Evolutionary conservation across 2,797 vertebrate genomes (phyloP).

Genomic region (Rhyacichthys aspro): DNA sequence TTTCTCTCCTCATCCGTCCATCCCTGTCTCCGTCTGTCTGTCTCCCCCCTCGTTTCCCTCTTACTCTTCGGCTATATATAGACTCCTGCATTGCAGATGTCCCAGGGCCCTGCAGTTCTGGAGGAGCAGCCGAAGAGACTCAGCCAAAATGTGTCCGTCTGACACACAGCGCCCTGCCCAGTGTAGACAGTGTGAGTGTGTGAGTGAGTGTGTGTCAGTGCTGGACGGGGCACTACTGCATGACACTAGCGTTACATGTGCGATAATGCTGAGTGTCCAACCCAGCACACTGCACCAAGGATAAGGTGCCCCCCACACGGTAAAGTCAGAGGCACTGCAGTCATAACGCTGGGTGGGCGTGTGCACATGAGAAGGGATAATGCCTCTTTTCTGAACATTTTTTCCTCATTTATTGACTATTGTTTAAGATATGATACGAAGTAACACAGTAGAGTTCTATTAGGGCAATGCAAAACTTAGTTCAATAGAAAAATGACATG

Average conservation of each 20-base stretch:
- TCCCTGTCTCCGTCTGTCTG: slow-evolving; percentile 23
- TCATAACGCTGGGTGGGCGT: slow-evolving; percentile 37
- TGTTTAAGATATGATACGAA: background rate
- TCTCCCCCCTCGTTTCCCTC: slow-evolving; percentile 31
- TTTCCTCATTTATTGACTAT: no score
- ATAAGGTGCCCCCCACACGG: slow-evolving; percentile 42
- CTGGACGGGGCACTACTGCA: slow-evolving; percentile 13
- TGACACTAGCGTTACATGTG: slow-evolving; percentile 15
- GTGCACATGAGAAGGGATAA: background rate
- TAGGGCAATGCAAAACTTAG: background rate
- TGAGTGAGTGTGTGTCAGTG: slow-evolving; percentile 7
- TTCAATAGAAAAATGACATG: no score
- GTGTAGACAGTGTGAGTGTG: slow-evolving; percentile 17
- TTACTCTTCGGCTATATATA: slow-evolving; percentile 73
- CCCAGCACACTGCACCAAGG: slow-evolving; percentile 61
- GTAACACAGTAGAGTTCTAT: no score
- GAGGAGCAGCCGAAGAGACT: slow-evolving; percentile 58
- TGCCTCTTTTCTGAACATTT: slow-evolving; percentile 12
- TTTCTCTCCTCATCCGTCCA: slow-evolving; percentile 13
- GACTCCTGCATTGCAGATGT: slow-evolving; percentile 81
- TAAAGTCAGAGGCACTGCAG: slow-evolving; percentile 57
- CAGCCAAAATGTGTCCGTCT: slow-evolving; percentile 51
- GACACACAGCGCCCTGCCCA: slow-evolving; percentile 18
- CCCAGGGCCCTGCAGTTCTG: slow-evolving; percentile 60
- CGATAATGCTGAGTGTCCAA: slow-evolving; percentile 23